Conservation (phyloP, 2,797 vertebrate species). For the Neosalanx taihuensis region DNA sequence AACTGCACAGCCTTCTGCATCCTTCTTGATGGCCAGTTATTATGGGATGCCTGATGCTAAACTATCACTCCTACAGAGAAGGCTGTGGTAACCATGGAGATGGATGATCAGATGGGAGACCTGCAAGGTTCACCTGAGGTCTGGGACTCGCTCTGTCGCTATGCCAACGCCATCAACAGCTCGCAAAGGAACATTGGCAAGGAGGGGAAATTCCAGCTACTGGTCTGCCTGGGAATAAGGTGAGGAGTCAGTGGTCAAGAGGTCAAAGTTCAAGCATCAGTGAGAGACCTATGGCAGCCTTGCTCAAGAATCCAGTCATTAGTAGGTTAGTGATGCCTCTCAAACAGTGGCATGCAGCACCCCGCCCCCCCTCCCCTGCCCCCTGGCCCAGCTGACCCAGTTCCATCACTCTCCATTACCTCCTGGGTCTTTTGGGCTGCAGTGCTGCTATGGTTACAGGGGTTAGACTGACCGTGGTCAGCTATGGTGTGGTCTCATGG, state of each 20-base stretch:
- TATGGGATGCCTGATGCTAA: neutral
- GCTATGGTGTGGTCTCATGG: too few relatives aligned
- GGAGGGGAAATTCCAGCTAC: conserved; percentile 96
- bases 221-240: conserved; percentile 93
- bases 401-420: conserved; percentile 13
- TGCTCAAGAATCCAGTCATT: neutral
- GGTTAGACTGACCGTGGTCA: too few relatives aligned
- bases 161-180: conserved; percentile 87
- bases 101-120: conserved; percentile 85
- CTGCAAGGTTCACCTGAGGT: conserved; percentile 77
- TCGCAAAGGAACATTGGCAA: conserved; percentile 93
- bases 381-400: conserved; percentile 16
- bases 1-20: neutral
- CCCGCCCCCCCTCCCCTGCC: conserved; percentile 1
- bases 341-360: conserved; percentile 18
- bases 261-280: neutral
- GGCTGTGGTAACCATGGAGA: conserved; percentile 86
- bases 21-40: neutral
- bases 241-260: conserved; percentile 47
- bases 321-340: neutral
- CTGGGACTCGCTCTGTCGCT: conserved; percentile 87
- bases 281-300: neutral
- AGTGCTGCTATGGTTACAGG: too few relatives aligned
- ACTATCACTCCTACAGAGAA: conserved; percentile 74
- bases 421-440: too few relatives aligned